These are phyloP conservation scores for Fundulus diaphanus DNA, from an alignment of 2,797 vertebrate species.

Conservation along the genomic window DNA sequence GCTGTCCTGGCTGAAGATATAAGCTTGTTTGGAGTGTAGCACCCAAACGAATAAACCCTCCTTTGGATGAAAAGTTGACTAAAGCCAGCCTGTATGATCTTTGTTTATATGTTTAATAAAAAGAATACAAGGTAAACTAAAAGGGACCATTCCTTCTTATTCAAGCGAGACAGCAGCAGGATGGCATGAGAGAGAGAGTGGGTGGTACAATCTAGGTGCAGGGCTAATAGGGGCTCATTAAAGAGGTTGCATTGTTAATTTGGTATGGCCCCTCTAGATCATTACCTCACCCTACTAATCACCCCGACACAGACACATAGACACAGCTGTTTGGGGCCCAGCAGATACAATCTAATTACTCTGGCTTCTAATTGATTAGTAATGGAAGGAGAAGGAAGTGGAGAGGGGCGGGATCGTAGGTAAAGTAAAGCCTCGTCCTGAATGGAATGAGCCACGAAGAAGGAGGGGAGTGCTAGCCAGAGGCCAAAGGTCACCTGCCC, in stretches of 20 bases:
- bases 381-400: slow-evolving; percentile 53
- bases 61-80: not conserved
- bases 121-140: not conserved
- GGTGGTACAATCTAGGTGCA: slow-evolving; percentile 70
- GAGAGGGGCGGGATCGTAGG: slow-evolving; percentile 50
- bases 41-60: not conserved
- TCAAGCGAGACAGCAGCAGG: not conserved
- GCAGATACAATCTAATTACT: slow-evolving; percentile 78
- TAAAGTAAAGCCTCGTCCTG: slow-evolving; percentile 38
- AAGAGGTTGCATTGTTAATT: slow-evolving; percentile 87
- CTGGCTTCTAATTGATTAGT: slow-evolving; percentile 73
- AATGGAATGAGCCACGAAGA: slow-evolving; percentile 43
- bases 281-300: slow-evolving; percentile 86
- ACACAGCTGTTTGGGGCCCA: slow-evolving; percentile 37
- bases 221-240: slow-evolving; percentile 88
- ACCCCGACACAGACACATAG: slow-evolving; percentile 45
- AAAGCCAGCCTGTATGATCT: not conserved
- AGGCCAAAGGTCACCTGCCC: slow-evolving; percentile 38
- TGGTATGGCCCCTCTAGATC: slow-evolving; percentile 85
- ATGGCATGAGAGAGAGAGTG: slow-evolving; percentile 24
- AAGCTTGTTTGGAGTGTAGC: not conserved
- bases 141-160: not conserved
- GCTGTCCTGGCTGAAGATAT: not conserved
- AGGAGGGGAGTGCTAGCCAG: not conserved
- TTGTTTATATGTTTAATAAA: not conserved